phyloP scores from a whole-genome alignment of 2,888 invertebrate species.

The Ceratothoa steindachneri region DNA sequence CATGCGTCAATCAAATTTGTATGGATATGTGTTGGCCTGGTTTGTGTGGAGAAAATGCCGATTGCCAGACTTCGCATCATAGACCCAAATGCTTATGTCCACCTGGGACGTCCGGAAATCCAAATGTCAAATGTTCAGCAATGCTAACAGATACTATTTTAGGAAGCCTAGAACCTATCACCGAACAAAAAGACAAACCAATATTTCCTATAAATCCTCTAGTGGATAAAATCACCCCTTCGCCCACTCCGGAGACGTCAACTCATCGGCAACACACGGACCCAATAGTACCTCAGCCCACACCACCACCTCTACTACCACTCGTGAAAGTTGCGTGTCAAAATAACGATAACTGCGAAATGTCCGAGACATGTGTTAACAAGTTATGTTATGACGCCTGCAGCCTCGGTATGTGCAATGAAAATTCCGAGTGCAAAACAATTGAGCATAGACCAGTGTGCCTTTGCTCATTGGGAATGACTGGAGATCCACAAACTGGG shows the following conservation, averaged over 20 bases:
- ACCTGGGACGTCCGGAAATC: slow-evolving; percentile 35
- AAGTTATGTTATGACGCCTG: slow-evolving; percentile 47
- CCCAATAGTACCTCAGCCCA: not conserved
- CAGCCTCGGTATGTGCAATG: slow-evolving; percentile 67
- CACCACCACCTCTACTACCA: slow-evolving; percentile 15
- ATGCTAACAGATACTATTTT: too few relatives aligned
- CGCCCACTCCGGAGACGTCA: slow-evolving; percentile 13
- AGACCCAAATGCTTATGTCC: slow-evolving; percentile 46
- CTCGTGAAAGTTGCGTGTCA: slow-evolving; percentile 25
- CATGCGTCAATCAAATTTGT: slow-evolving; percentile 26
- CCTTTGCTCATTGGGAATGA: slow-evolving; percentile 78
- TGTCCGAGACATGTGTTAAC: slow-evolving; percentile 30
- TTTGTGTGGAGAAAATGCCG: slow-evolving; percentile 59
- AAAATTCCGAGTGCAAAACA: slow-evolving; percentile 73
- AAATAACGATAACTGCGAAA: slow-evolving; percentile 34
- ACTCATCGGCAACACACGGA: not conserved
- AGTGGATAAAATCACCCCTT: not conserved
- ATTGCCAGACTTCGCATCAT: slow-evolving; percentile 70
- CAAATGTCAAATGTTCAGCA: slow-evolving; percentile 29
- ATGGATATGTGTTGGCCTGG: slow-evolving; percentile 64
- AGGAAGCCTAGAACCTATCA: slow-evolving; percentile 11
- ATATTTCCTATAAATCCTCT: slow-evolving; percentile 23
- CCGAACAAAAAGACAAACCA: not conserved
- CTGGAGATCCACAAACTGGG: slow-evolving; percentile 67
- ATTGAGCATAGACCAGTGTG: slow-evolving; percentile 82